These are phyloP conservation scores for Mus pahari DNA, from an alignment of 2,113 vertebrate genomes.

Conservation along the genomic window DNA sequence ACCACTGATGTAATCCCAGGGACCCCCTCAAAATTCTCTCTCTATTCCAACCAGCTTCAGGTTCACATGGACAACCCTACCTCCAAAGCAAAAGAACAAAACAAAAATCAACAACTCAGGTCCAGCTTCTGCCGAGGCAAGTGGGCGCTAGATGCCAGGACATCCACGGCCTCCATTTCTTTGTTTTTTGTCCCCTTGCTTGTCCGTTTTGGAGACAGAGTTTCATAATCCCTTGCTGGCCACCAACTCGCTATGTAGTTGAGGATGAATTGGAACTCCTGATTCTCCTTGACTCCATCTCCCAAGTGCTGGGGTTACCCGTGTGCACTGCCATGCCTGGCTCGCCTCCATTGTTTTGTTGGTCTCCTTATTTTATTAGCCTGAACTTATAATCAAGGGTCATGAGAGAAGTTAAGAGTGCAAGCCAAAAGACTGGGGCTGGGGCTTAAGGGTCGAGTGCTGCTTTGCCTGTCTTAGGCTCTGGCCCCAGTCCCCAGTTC, in stretches of 20 bases:
- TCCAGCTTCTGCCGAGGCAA: background rate
- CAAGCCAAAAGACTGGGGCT: background rate
- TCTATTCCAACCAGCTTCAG: background rate
- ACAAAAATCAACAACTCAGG: background rate
- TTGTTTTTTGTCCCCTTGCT: background rate
- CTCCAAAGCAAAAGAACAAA: background rate
- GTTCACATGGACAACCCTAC: background rate
- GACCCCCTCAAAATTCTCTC: background rate
- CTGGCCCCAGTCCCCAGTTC: background rate
- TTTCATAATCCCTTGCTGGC: background rate
- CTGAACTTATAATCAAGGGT: slow-evolving; percentile 7
- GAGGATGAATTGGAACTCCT: background rate
- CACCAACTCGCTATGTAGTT: background rate
- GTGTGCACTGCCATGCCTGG: background rate
- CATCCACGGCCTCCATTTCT: background rate
- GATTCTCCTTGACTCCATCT: background rate
- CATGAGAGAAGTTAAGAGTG: background rate
- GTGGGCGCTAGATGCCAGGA: too few species aligned
- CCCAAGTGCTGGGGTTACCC: background rate
- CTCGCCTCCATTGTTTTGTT: background rate
- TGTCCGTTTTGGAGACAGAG: background rate
- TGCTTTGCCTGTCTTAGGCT: too few species aligned
- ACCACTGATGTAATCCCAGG: background rate
- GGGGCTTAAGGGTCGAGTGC: background rate
- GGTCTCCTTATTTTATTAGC: slow-evolving; percentile 31